Conservation (phyloP, 2,797 vertebrate genomes). For the Sebastes itinus region DNA sequence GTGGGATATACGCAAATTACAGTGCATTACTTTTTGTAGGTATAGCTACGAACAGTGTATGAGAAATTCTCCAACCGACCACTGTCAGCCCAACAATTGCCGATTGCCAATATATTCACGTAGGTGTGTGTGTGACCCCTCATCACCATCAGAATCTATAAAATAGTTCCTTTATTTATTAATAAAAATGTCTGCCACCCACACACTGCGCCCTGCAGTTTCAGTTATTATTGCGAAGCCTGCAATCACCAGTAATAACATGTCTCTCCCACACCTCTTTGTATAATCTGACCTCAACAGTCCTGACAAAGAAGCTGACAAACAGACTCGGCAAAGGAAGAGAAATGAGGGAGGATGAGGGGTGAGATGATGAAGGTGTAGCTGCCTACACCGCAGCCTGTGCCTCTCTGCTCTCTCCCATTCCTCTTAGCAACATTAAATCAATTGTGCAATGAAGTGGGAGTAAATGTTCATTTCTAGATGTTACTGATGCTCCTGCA, state of each 20-base stretch:
- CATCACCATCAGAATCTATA: background rate
- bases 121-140: too few relatives aligned
- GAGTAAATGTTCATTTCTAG: constrained; percentile 8
- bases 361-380: background rate
- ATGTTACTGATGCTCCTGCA: background rate
- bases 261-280: constrained; percentile 3
- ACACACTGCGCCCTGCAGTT: constrained; percentile 1
- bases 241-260: constrained; percentile 33
- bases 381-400: background rate
- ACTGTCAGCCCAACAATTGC: too few relatives aligned
- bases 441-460: constrained; percentile 35
- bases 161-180: background rate
- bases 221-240: constrained; percentile 14
- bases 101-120: too few relatives aligned
- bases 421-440: background rate
- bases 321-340: background rate
- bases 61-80: too few relatives aligned
- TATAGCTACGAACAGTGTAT: too few relatives aligned
- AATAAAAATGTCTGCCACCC: background rate
- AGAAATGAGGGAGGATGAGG: background rate
- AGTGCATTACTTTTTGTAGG: too few relatives aligned
- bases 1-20: too few relatives aligned
- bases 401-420: background rate
- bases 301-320: background rate
- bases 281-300: background rate